These are phyloP conservation scores for Thomomys bottae DNA, from an alignment of 2,113 vertebrate genomes.

Conservation along the genomic window DNA sequence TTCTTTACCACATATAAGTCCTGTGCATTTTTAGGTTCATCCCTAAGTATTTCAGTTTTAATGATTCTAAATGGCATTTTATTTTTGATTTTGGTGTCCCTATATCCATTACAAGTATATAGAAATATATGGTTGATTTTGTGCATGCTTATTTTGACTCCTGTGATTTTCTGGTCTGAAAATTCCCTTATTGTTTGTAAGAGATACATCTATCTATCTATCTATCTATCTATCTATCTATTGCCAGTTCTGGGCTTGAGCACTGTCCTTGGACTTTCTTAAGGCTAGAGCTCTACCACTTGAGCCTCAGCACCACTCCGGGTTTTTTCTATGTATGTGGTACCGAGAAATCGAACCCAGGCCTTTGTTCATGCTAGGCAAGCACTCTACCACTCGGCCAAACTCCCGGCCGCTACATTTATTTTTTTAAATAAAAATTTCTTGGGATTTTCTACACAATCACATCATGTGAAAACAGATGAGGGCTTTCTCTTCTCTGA, in stretches of 20 bases:
- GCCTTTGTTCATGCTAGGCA: too few relatives aligned
- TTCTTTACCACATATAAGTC: not conserved
- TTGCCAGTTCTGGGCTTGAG: too few relatives aligned
- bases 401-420: too few relatives aligned
- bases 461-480: not conserved
- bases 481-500: not conserved
- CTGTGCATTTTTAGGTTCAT: not conserved
- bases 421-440: not conserved
- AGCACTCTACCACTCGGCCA: too few relatives aligned
- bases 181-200: not conserved
- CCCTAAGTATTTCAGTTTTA: not conserved
- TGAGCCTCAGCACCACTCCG: too few relatives aligned
- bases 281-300: too few relatives aligned
- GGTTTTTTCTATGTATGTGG: too few relatives aligned
- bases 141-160: not conserved
- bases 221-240: too few relatives aligned
- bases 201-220: not conserved
- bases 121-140: not conserved
- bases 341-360: too few relatives aligned
- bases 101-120: not conserved
- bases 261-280: too few relatives aligned
- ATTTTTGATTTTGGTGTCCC: constrained; percentile 6
- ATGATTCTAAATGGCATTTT: not conserved
- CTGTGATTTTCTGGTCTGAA: not conserved
- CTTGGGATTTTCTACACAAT: not conserved